Base-by-base conservation (phyloP, 1,140 invertebrate genomes). In the Temnothorax longispinosus region DNA sequence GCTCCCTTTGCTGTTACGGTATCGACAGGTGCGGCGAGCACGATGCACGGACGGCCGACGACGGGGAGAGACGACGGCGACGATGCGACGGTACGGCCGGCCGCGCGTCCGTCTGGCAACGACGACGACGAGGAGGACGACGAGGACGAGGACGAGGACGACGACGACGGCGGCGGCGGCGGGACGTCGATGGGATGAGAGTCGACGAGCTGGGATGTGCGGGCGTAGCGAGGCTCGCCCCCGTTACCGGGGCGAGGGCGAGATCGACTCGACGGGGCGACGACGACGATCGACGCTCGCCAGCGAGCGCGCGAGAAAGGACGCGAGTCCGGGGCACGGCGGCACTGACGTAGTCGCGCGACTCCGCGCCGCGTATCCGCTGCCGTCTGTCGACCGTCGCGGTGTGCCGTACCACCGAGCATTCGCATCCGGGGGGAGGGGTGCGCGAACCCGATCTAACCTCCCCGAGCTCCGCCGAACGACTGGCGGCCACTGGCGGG, bases 391-490 rank as follows among this genome's bases (percentile, higher is more conserved):
- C 47, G n/a, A 74, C 35, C 47, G 52, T 52, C 74, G 65, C 35
- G 41, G 62, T 54, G 18, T 58, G 62, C 72, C 80, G 74, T 50
- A 38, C 65, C 58, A 47, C 50, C 64, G 85, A 90, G 21, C 80
- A 62, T 81, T 82, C 67, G 65, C 88, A 69, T 69, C 65, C 65
- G 54, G 75, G 74, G 4, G 38, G 27, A 27, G 3, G 38, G 3
- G 41, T 44, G 69, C 85, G 35, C 69, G 67, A 27, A 80, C 62
- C 75, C 89, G 74, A 89, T 90, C 90, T 75, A 87, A 87, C 88
- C 90, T 62, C 80, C 72, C 74, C 89, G 89, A 92, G 91, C 89
- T 90, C 92, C 88, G 88, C 88, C 92, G 89, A 90, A 90, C 91
- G 89, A 94, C 94, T 94, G 92, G 90, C 92, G 90, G 74, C n/a